Base-by-base conservation (phyloP, 2,797 vertebrate genomes). In the Odontamblyopus rebecca region DNA sequence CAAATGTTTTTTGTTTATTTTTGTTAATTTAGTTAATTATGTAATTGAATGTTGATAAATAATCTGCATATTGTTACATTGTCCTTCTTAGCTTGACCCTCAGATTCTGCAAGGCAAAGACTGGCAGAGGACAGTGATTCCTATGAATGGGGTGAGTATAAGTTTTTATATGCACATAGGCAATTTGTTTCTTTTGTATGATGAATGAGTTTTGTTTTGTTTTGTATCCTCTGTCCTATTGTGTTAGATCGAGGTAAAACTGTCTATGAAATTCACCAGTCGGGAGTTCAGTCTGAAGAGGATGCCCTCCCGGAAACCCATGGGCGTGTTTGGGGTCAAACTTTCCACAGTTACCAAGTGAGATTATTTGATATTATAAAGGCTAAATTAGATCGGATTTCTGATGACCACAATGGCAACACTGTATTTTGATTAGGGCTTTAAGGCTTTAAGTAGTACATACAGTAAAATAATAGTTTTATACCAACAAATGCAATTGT, bases 281-380 rank as follows among this genome's bases (percentile, higher is more conserved):
- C 93, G 98, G 61, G 98, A 99, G 85, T 98, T 99, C 83, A 99
- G 98, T 88, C 89, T 99, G 86, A 98, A 99, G 84, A 94, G 96
- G 84, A 95, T 97, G 93, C 96, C 97, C 0, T 98, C 97, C 8
- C 92, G 96, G 68, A 99, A 98, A 74, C 97, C 97, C 82, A 95
- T 96, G 0, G 98, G 98, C 0, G 98, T 99, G 70, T 99, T 99
- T 23, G 98, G 98, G 54, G 90, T 99, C 82, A 99, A 98, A 92
- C 99, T 99, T 7, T 94, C 95, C 0, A 91, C 96, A 2, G 98
- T 99, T 81, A 99, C 98, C 82, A 99, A 97, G 98, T 99, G 84
- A 96, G 97, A 93, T 48, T 11, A 67, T 27, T 1, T 63, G 4
- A 48, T 15, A 48, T 48, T 48, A 15, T 48, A 48, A 48, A 48